Conservation (phyloP, 2,888 invertebrate species). For the Andrena trimmerana region DNA sequence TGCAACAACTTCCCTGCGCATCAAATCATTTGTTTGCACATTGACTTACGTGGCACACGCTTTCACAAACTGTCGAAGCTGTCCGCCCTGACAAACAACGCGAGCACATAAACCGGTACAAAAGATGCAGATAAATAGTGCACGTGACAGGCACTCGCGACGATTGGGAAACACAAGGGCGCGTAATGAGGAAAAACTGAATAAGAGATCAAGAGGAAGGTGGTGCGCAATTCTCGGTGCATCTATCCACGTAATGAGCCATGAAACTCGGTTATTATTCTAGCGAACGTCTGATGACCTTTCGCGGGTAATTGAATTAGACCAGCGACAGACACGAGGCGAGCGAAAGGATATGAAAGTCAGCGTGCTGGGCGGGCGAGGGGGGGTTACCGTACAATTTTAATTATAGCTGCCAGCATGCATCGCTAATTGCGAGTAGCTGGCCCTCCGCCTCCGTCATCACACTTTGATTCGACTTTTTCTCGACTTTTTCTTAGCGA, state of each 20-base stretch:
- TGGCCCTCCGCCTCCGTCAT: conserved; percentile 74
- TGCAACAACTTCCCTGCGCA: too few relatives aligned
- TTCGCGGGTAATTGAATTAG: conserved; percentile 28
- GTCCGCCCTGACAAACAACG: too few relatives aligned
- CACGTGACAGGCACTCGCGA: too few relatives aligned
- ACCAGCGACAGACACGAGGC: conserved; percentile 22
- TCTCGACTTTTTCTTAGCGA: conserved; percentile 71
- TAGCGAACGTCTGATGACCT: conserved; percentile 17
- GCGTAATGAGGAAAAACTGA: conserved; percentile 15
- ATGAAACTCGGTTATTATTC: conserved; percentile 28
- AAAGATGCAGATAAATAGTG: too few relatives aligned
- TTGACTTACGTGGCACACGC: too few relatives aligned
- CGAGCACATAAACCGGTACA: too few relatives aligned
- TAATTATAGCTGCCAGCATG: conserved; percentile 79
- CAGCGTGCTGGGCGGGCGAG: conserved; percentile 13
- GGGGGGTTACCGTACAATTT: conserved; percentile 71
- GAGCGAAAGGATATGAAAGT: conserved; percentile 31
- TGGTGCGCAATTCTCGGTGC: not conserved
- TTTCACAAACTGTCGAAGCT: too few relatives aligned
- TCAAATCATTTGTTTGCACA: too few relatives aligned
- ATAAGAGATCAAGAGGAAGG: not conserved
- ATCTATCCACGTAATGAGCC: conserved; percentile 23
- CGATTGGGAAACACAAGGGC: not conserved
- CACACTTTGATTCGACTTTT: conserved; percentile 82
- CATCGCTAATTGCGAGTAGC: conserved; percentile 80